Evolutionary conservation across 2,113 vertebrate genomes (phyloP), one percentile per base, ranked within the genome.

Genomic region (Phycodurus eques): DNA sequence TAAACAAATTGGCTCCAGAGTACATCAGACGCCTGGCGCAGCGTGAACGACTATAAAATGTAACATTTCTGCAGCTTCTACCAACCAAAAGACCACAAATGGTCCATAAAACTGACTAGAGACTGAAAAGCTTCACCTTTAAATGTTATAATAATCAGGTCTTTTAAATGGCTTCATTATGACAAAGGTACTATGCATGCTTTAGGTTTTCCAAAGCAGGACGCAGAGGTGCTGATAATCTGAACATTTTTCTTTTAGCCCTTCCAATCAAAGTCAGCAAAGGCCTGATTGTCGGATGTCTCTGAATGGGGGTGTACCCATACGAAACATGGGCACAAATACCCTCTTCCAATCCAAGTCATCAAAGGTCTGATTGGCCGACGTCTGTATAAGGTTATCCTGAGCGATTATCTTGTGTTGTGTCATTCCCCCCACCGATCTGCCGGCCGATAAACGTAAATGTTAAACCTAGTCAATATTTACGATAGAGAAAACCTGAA

Each of bases 1-100:
- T 87, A 92, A 91, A 90, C 87, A 90, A 87, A 90, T 88, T 90
- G 31, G 80, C 81, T 79, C 80, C 78, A 53, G 72, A 83, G 84
- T 74, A 70, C 82, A 88, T 84, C 83, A 77, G 79, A 88, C 88
- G 85, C 84, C 78, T 88, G 90, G 87, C 85, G 83, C 84, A 80
- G 76, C 85, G 73, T 88, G 82, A 88, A 88, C 83, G 80, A 78
- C 75, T 80, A 80, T 74, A 81, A 87, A 87, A 85, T 1, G 73
- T 75, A 76, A 71, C 80, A 73, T 80, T 84, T 83, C 43, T 80
- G 72, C 72, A 70, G 79, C 83, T 80, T 85, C 82, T 85, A 76
- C 43, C 44, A n/a, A 65, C 42, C 20, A 22, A 65, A 65, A n/a
- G 17, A 44, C 39, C n/a, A 20, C n/a, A 8, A 66, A 47, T 31